Percentiles rank a stretch among this genome's conserved stretches.
phyloP scores from a whole-genome alignment of 2,113 vertebrate genomes.

The Ictalurus furcatus region DNA sequence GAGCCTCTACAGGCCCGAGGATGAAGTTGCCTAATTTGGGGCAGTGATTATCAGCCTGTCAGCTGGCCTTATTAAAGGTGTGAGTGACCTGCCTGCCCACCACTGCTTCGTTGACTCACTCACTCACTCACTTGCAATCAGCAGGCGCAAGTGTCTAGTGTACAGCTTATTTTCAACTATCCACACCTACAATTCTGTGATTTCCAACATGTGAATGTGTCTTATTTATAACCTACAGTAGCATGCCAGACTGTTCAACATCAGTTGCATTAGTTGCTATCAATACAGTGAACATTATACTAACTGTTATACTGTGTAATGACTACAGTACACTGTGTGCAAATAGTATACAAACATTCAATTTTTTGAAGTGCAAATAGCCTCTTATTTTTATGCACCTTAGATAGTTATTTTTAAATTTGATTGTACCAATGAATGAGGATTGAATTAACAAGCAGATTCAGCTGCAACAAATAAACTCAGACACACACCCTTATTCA shows the following conservation, averaged over 20 bases:
- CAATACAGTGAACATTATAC: background rate
- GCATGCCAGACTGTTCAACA: constrained; percentile 22
- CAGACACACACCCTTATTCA: background rate
- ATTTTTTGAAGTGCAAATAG: background rate
- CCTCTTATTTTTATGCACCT: background rate
- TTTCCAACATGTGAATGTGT: constrained; percentile 39
- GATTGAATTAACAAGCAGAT: background rate
- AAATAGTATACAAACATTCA: background rate
- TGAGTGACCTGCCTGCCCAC: constrained; percentile 58
- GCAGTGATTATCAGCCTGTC: constrained; percentile 63
- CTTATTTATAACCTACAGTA: constrained; percentile 23
- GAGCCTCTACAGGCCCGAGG: constrained; percentile 37
- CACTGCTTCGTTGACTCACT: constrained; percentile 50
- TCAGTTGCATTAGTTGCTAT: background rate
- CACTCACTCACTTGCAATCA: constrained; percentile 51
- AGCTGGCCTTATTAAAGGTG: constrained; percentile 62
- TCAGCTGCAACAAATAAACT: background rate
- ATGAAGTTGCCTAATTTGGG: constrained; percentile 57
- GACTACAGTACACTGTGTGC: background rate
- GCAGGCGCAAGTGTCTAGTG: constrained; percentile 41
- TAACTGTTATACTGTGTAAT: background rate
- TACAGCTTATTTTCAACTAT: constrained; percentile 48
- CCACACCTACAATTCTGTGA: constrained; percentile 40
- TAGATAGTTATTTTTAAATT: background rate
- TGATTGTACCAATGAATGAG: background rate